Evolutionary conservation across 1,140 invertebrate genomes (phyloP).

Genomic region (Ganaspis sp.): DNA sequence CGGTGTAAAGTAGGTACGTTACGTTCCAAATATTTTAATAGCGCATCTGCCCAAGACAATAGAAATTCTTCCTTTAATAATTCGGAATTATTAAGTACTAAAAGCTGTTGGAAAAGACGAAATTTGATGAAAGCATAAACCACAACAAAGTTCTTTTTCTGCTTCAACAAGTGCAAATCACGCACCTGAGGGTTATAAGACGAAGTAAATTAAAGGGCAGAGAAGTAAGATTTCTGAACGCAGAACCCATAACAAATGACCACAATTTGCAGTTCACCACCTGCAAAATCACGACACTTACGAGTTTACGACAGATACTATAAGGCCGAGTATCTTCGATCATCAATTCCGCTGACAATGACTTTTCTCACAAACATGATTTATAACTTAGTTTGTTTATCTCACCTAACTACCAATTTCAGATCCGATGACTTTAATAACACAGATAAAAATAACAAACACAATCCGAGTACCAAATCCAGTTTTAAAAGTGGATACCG

Average conservation of each 20-base stretch:
- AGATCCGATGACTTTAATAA: background rate
- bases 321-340: conserved; percentile 19
- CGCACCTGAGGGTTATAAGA: conserved; percentile 9
- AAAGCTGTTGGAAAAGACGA: background rate
- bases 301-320: conserved; percentile 18
- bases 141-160: background rate
- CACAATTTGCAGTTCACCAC: conserved; percentile 25
- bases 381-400: conserved; percentile 27
- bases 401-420: background rate
- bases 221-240: conserved; percentile 8
- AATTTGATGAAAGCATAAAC: conserved; percentile 13
- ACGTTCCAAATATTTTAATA: conserved; percentile 10
- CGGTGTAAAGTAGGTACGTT: background rate
- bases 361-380: conserved; percentile 18
- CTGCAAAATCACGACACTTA: conserved; percentile 26
- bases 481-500: no score
- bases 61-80: background rate
- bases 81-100: background rate
- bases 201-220: conserved; percentile 11
- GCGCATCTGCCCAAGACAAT: background rate
- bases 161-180: conserved; percentile 17
- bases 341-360: conserved; percentile 31
- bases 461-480: background rate
- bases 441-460: background rate
- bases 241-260: conserved; percentile 19